Conservation (phyloP, 2,113 vertebrate species). For the Anoplopoma fimbria region DNA sequence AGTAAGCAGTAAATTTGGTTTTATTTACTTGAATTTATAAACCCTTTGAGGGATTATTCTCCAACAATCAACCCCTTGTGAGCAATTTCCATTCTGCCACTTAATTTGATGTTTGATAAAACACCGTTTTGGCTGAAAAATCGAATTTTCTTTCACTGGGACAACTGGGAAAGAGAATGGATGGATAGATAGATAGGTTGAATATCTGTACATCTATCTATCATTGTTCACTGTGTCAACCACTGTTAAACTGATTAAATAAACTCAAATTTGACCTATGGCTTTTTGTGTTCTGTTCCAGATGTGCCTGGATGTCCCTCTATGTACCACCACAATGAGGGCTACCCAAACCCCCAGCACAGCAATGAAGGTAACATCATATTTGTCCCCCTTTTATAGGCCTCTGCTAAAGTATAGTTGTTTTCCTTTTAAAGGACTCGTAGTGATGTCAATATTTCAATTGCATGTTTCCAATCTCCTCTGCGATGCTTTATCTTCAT, state of each 20-base stretch:
- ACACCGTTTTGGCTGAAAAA: background rate
- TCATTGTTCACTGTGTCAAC: background rate
- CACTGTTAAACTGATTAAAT: background rate
- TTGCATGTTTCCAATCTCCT: conserved; percentile 17
- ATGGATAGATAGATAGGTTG: background rate
- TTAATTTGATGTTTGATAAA: background rate
- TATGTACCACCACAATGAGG: conserved; percentile 88
- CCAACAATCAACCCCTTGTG: background rate
- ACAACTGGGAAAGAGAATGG: background rate
- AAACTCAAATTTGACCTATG: background rate
- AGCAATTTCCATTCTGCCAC: background rate
- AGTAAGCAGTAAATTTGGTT: background rate
- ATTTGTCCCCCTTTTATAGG: background rate
- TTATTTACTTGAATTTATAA: background rate
- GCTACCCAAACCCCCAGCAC: conserved; percentile 83
- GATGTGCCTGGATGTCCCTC: conserved; percentile 92
- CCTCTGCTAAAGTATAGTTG: background rate
- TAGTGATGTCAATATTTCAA: background rate
- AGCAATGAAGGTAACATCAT: conserved; percentile 82
- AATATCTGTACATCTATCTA: too few relatives aligned
- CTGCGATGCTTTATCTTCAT: conserved; percentile 48
- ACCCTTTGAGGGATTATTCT: background rate
- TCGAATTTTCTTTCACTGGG: background rate
- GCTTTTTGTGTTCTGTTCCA: conserved; percentile 48
- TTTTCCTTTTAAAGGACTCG: background rate